Evolutionary conservation across 2,888 invertebrate genomes (phyloP).

Genomic region (Lithosia quadra): DNA sequence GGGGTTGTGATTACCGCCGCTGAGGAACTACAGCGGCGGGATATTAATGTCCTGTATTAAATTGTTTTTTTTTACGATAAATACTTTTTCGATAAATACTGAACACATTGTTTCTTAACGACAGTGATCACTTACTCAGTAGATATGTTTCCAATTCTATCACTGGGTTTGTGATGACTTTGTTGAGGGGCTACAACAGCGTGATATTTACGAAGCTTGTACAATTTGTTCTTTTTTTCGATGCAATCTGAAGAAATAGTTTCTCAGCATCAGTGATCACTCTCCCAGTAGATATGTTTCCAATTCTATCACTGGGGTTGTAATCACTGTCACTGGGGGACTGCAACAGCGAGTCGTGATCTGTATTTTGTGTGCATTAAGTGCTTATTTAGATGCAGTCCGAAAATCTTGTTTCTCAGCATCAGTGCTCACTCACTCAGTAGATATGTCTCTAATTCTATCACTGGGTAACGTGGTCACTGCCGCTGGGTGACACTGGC

Average conservation of each 20-base stretch:
- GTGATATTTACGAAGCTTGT: too few species aligned
- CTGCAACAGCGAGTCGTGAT: background rate
- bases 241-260: too few species aligned
- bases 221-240: too few species aligned
- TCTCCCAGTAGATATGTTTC: conserved; percentile 36
- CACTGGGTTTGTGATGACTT: conserved; percentile 25
- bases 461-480: conserved; percentile 14
- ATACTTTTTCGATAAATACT: too few species aligned
- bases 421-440: too few species aligned
- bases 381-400: background rate
- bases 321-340: conserved; percentile 17
- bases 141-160: conserved; percentile 28
- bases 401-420: background rate
- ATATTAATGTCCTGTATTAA: background rate
- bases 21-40: background rate
- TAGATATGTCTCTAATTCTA: conserved; percentile 25
- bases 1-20: conserved; percentile 20
- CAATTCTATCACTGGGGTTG: conserved; percentile 29
- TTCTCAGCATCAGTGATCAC: conserved; percentile 13
- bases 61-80: too few species aligned
- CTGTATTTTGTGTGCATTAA: too few species aligned
- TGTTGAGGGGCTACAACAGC: too few species aligned
- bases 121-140: conserved; percentile 22
- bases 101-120: background rate
- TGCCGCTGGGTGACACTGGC: background rate